Percentiles rank a stretch among this genome's conserved stretches.
These are phyloP conservation scores for Gymnobelideus leadbeateri DNA, from an alignment of 2,113 vertebrate genomes.

Conservation along the genomic window DNA sequence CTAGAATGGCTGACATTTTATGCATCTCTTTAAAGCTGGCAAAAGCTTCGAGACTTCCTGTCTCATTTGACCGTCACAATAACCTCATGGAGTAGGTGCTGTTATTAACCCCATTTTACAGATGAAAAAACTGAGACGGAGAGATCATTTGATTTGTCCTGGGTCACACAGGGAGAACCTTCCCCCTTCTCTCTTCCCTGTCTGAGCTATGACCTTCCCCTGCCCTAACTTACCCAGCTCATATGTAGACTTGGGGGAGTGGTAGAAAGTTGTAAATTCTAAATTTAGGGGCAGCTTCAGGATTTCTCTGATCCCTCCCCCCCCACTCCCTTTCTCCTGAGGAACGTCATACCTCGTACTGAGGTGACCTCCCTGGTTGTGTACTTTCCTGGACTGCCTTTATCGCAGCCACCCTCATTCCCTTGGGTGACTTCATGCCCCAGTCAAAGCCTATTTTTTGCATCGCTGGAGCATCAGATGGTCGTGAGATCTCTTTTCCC, in stretches of 20 bases:
- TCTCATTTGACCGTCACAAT: neutral
- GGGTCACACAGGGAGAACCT: neutral
- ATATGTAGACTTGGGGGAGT: neutral
- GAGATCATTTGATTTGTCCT: neutral
- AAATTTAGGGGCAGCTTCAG: neutral
- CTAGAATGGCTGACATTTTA: neutral
- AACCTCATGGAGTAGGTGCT: neutral
- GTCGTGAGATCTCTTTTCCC: neutral
- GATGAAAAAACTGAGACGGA: neutral
- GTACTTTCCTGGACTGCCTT: neutral
- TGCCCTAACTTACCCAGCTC: neutral
- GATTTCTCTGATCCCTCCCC: no score
- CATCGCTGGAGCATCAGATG: neutral
- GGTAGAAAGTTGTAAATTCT: no score
- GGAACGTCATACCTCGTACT: neutral
- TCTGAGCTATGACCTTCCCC: neutral
- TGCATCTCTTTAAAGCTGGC: neutral
- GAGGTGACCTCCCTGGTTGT: neutral
- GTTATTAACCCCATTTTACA: neutral
- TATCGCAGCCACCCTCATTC: neutral
- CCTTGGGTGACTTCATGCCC: neutral
- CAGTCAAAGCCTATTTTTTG: neutral
- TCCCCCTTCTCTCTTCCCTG: neutral
- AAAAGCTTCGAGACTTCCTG: neutral
- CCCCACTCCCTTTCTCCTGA: fast-evolving